A percentile compares a stretch with the other conserved stretches of the same genome.
Conservation (phyloP, 2,797 vertebrate species). For the Muscicapa striata region DNA sequence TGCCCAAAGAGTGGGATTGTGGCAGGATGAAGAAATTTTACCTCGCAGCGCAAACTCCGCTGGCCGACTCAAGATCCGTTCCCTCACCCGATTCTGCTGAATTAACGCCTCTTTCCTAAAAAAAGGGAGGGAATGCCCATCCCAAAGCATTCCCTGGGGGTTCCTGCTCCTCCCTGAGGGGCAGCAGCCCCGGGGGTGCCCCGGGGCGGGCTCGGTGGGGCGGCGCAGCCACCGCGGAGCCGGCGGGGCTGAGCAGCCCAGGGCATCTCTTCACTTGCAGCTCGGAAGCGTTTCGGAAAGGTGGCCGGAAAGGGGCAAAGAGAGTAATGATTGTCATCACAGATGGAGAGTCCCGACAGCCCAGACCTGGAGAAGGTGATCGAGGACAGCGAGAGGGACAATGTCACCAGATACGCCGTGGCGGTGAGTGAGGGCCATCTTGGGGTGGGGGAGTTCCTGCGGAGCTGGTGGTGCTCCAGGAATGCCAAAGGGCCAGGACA, state of each 20-base stretch:
- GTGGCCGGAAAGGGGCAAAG: conserved; percentile 94
- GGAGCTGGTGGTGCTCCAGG: too few relatives aligned
- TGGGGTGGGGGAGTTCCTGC: accelerated
- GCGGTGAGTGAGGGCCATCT: conserved; percentile 77
- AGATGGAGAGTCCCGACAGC: conserved; percentile 97
- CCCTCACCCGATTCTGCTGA: accelerated
- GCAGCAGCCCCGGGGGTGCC: neutral
- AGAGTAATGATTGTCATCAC: conserved; percentile 99
- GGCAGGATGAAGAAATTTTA: neutral
- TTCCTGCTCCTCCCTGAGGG: neutral
- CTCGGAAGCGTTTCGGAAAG: conserved; percentile 95
- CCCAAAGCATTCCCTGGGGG: accelerated
- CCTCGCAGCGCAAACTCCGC: too few relatives aligned
- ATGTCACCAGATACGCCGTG: conserved; percentile 94
- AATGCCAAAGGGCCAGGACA: accelerated
- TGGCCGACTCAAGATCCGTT: too few relatives aligned
- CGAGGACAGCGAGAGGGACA: conserved; percentile 92
- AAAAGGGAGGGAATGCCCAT: neutral
- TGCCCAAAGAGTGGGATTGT: neutral
- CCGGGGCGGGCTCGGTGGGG: neutral
- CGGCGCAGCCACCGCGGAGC: neutral
- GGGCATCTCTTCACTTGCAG: conserved; percentile 75
- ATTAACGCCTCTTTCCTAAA: too few relatives aligned
- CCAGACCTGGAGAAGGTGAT: conserved; percentile 92
- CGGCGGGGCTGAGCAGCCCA: neutral